These are phyloP conservation scores for Pasiphila rectangulata DNA, from an alignment of 2,888 invertebrate genomes.

Conservation along the genomic window DNA sequence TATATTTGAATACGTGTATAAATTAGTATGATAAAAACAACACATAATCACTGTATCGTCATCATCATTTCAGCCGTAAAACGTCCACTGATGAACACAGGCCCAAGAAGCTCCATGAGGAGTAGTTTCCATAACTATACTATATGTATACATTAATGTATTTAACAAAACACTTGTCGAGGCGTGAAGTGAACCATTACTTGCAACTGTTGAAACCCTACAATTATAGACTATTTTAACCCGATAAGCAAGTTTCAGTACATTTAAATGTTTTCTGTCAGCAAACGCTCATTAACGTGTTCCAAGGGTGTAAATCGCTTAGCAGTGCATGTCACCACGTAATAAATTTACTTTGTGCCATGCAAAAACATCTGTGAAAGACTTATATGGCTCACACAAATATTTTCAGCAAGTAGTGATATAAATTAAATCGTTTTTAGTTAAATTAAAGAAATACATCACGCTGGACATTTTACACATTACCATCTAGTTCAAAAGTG, in stretches of 20 bases:
- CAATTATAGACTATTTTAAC: slow-evolving; percentile 8
- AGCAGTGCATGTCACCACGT: slow-evolving; percentile 20
- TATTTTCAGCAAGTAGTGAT: not conserved
- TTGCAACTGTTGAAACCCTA: not conserved
- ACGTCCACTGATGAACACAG: too few species aligned
- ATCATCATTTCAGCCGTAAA: too few species aligned
- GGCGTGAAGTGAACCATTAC: not conserved
- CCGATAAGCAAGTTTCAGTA: slow-evolving; percentile 17
- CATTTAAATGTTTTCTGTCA: slow-evolving; percentile 21
- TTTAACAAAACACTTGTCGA: not conserved
- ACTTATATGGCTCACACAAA: slow-evolving; percentile 1
- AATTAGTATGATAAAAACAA: too few species aligned
- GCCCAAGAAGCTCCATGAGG: too few species aligned
- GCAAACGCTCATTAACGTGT: slow-evolving; percentile 21
- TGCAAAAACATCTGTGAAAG: slow-evolving; percentile 11
- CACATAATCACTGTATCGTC: too few species aligned
- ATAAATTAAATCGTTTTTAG: too few species aligned
- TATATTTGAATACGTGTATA: too few species aligned
- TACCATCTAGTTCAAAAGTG: too few species aligned
- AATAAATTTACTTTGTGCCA: slow-evolving; percentile 19
- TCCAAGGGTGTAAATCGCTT: slow-evolving; percentile 22
- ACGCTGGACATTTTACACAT: too few species aligned
- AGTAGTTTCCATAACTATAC: too few species aligned
- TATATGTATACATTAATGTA: too few species aligned
- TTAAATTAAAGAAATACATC: too few species aligned